Base-by-base conservation (phyloP, 2,888 invertebrate genomes). In the Lycocerus yunnanus region DNA sequence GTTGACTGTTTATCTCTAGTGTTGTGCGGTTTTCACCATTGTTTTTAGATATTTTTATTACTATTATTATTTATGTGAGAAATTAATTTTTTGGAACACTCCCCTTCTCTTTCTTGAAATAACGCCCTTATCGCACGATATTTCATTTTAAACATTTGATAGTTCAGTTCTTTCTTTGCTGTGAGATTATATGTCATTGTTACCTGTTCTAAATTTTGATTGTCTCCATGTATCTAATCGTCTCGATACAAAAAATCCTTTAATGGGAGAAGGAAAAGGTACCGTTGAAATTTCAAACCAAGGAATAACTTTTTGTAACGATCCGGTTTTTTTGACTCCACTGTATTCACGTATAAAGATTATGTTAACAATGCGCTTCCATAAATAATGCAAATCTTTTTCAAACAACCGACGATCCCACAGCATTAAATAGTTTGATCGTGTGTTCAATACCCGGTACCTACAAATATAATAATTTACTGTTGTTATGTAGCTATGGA, bases 301-400 rank as follows among this genome's bases (percentile, higher is more conserved):
- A 15, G 90, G 88, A 20, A 87, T 88, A 77, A 84, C 86, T 74
- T 85, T 87, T 13, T 75, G 76, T 67, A 81, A 73, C 59, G 76
- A 79, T 4, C 71, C 72, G 1, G 68, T 66, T 71, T 69, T 81
- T 72, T 81, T 80, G 0, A 77, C 71, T 8, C 84, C 75, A 66
- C 76, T 86, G 81, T 91, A 91, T 79, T 90, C 89, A 66, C 90
- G 89, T 13, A 95, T 87, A 79, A 95, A 95, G 8, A 95, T 85
- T 0, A 93, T 92, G 80, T 93, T 93, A 15, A 95, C 90, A 66
- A 95, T 91, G 76, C 93, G 89, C 76, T 92, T 93, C 95, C 95
- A 95, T 13, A 95, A 84, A 81, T 93, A 93, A 81, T 92, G 90
- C 76, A 93, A 87, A 5, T 92, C 90, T 77, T 89, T 88, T 68